These are phyloP conservation scores for Stegodyphus dumicola DNA, from an alignment of 1,140 invertebrate genomes.

Conservation along the genomic window DNA sequence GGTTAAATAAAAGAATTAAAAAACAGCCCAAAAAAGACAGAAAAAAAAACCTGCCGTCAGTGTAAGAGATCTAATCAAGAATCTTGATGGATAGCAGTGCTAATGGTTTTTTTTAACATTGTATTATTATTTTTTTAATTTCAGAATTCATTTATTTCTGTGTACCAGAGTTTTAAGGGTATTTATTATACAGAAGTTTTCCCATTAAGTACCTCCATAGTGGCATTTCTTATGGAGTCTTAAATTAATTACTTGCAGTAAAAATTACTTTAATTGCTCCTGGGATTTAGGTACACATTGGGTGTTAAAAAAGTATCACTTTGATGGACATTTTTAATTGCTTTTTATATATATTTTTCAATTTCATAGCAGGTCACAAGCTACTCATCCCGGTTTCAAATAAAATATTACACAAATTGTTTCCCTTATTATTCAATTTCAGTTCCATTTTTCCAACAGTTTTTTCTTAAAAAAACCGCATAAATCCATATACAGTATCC, in stretches of 20 bases:
- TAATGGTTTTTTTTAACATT: slow-evolving; percentile 49
- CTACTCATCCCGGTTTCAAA: no score
- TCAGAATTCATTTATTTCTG: slow-evolving; percentile 39
- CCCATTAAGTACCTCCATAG: slow-evolving; percentile 12
- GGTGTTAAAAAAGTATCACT: no score
- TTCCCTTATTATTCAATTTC: no score
- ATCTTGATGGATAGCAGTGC: slow-evolving; percentile 53
- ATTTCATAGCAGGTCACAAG: no score
- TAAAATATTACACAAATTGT: no score
- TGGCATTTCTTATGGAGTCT: slow-evolving; percentile 31
- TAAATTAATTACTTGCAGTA: slow-evolving; percentile 44
- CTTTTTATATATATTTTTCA: no score
- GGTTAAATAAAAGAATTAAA: slow-evolving; percentile 34
- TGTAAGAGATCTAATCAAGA: slow-evolving; percentile 59
- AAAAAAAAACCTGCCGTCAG: slow-evolving; percentile 25
- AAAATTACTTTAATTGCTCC: slow-evolving; percentile 18
- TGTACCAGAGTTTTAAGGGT: slow-evolving; percentile 6
- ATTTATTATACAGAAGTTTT: slow-evolving; percentile 14
- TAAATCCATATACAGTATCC: no score
- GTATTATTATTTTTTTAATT: slow-evolving; percentile 12
- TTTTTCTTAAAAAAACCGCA: no score
- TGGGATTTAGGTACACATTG: not conserved
- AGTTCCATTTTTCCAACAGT: no score
- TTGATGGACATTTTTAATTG: no score
- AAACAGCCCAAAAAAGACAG: not conserved